A percentile compares a stretch with the other conserved stretches of the same genome.
These are phyloP conservation scores for Pseudorhombus dupliciocellatus DNA, from an alignment of 2,113 vertebrate genomes.

Conservation along the genomic window DNA sequence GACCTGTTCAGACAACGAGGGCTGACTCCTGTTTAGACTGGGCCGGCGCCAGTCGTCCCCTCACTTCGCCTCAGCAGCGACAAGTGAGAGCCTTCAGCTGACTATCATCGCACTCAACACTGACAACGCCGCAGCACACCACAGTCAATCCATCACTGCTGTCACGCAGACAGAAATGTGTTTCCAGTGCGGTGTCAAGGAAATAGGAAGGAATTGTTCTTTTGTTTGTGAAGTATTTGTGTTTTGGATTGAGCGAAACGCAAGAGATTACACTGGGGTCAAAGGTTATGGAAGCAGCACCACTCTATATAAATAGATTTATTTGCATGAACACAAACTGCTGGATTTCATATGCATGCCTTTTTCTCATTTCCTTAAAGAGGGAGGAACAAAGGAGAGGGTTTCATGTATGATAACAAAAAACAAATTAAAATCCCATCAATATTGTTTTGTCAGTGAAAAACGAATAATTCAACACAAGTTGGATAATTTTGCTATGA, in stretches of 20 bases:
- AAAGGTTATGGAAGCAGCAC: neutral
- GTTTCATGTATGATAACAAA: too few species aligned
- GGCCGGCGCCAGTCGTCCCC: slow-evolving; percentile 74
- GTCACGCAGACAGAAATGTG: slow-evolving; percentile 34
- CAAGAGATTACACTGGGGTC: neutral
- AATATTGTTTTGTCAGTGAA: too few species aligned
- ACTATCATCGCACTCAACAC: slow-evolving; percentile 72
- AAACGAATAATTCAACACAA: too few species aligned
- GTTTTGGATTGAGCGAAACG: neutral
- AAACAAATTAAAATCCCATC: too few species aligned
- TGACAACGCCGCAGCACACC: slow-evolving; percentile 56
- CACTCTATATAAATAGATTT: too few species aligned
- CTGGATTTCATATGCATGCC: too few species aligned
- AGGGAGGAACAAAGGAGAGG: too few species aligned
- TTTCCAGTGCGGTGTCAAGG: slow-evolving; percentile 25
- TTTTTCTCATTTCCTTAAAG: too few species aligned
- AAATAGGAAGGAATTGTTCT: slow-evolving; percentile 16
- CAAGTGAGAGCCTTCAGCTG: slow-evolving; percentile 77
- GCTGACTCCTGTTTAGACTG: slow-evolving; percentile 79
- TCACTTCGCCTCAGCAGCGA: slow-evolving; percentile 62
- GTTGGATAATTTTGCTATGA: too few species aligned
- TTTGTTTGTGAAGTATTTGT: neutral
- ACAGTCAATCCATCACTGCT: slow-evolving; percentile 69
- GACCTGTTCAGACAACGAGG: slow-evolving; percentile 74
- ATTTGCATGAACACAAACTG: too few species aligned